Evolutionary conservation across 1,140 invertebrate species (phyloP).

Genomic region (Eurosta solidaginis): DNA sequence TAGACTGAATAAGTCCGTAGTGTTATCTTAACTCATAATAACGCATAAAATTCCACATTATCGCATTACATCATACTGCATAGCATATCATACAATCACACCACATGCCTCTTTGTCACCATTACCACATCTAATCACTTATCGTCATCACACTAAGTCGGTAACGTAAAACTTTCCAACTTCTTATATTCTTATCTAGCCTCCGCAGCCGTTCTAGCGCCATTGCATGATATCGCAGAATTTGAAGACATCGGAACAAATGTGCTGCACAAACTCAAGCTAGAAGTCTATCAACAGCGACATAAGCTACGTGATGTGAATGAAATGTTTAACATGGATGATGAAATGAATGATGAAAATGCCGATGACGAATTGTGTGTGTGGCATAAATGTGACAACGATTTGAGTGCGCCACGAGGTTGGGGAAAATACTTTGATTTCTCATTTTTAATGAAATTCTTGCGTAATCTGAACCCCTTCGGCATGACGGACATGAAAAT

Average conservation of each 20-base stretch:
- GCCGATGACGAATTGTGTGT: constrained; percentile 39
- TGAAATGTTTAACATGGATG: neutral
- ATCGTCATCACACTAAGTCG: no score
- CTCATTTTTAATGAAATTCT: constrained; percentile 48
- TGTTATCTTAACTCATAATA: no score
- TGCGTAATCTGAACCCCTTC: constrained; percentile 48
- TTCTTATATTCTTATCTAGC: no score
- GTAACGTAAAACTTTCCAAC: no score
- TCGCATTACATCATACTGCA: no score
- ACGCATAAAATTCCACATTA: no score
- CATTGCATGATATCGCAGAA: neutral
- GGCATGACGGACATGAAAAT: constrained; percentile 40
- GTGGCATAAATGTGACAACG: constrained; percentile 53
- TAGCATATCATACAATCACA: no score
- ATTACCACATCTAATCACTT: no score
- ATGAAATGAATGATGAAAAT: constrained; percentile 43
- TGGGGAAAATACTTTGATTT: constrained; percentile 46
- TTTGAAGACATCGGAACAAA: neutral
- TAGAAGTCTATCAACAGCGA: neutral
- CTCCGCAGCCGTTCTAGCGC: neutral
- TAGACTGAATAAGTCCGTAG: no score
- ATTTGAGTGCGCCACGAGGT: constrained; percentile 43
- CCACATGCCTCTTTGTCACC: no score
- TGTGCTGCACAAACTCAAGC: neutral
- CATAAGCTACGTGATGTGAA: neutral